Evolutionary conservation across 2,888 invertebrate genomes (phyloP), one percentile per base, ranked within the genome.

Genomic region (Netelia virgata): DNA sequence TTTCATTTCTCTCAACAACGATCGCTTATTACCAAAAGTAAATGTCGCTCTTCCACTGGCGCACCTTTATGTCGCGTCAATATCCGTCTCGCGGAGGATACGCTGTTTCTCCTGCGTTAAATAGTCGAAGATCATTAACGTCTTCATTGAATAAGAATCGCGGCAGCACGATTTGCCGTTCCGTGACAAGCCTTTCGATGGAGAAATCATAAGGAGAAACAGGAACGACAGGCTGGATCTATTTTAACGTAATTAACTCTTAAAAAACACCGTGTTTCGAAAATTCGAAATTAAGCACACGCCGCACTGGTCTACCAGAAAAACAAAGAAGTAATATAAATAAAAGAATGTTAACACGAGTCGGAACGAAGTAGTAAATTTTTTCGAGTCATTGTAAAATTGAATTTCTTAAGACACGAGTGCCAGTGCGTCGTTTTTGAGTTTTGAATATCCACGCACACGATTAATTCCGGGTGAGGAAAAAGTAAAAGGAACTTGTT

Each of bases 161-260:
- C 11, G 23, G 11, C n/a, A 50, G 41, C 64, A 18, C 47, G 64
- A 76, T 70, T 82, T 50, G 70, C 41, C 70, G 76, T 82, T 76
- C 76, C 76, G 75, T 82, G 82, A 82, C 75, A 69, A 75, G 70
- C 1, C 36, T 41, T 69, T 69, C 55, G 14, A 70, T 41, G 53
- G 75, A 50, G 41, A 63, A 43, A 59, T 28, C 16, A 75, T 53
- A 61, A 69, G 53, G 75, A 75, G 57, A 59, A 81, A 63, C 75
- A 50, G 55, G 76, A 70, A 77, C 50, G 14, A 36, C 1, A 16
- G 28, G 72, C 36, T 36, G 47, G 36, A 28, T 64, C 28, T 28
- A 10, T 63, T 50, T 16, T 41, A 23, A 78, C 70, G 43, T 41
- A 59, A 70, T 69, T 41, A 8, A 69, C 50, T 16, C 55, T 41